phyloP scores from a whole-genome alignment of 2,888 invertebrate genomes.

The Mimas tiliae region DNA sequence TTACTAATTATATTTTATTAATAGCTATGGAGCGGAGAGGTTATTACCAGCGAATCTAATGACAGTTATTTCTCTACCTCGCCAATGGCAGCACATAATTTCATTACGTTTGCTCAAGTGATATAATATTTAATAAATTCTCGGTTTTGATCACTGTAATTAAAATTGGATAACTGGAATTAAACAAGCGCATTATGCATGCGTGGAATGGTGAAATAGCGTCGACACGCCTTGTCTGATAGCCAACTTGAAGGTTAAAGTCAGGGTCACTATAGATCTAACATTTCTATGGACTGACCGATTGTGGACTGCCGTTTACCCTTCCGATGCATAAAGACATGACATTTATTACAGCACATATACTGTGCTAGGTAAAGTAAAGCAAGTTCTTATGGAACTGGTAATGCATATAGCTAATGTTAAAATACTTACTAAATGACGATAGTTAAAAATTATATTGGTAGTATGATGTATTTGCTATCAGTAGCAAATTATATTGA shows the following conservation, averaged over 20 bases:
- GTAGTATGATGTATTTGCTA: background rate
- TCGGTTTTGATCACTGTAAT: conserved; percentile 8
- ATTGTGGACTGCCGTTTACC: no score
- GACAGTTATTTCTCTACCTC: conserved; percentile 6
- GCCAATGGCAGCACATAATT: background rate
- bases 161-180: conserved; percentile 25
- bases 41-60: conserved; percentile 7
- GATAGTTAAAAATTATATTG: background rate
- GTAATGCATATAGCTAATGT: no score
- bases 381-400: no score
- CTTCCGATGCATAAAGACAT: background rate
- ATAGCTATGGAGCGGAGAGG: background rate
- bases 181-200: conserved; percentile 28
- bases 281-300: conserved; percentile 14
- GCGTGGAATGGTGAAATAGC: conserved; percentile 26
- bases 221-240: conserved; percentile 22
- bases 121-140: background rate
- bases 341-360: background rate
- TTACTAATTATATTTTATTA: conserved; percentile 11
- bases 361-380: no score
- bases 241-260: conserved; percentile 30
- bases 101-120: conserved; percentile 10
- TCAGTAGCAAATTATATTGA: no score
- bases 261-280: conserved; percentile 27
- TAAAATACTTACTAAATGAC: no score